Evolutionary conservation across 2,888 invertebrate genomes (phyloP).

Genomic region (Andrena haemorrhoa): DNA sequence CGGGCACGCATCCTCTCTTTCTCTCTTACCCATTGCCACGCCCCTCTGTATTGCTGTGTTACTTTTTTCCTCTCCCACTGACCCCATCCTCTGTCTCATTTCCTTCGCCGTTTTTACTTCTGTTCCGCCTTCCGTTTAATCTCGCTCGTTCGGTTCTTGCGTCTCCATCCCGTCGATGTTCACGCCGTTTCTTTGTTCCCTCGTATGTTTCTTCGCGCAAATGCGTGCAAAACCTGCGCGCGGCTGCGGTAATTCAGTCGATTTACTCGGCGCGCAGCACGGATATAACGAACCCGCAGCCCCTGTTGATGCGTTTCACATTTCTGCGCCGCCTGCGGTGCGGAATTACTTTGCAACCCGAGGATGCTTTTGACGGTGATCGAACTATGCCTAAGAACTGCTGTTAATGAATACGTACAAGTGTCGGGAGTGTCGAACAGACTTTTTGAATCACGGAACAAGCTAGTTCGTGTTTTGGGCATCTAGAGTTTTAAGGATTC

Average conservation of each 20-base stretch:
- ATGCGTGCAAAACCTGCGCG: constrained; percentile 31
- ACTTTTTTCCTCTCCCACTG: neutral
- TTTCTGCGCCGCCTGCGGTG: constrained; percentile 31
- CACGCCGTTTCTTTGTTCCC: neutral
- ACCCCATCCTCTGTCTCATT: neutral
- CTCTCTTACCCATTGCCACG: constrained; percentile 21
- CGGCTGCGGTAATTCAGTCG: constrained; percentile 25
- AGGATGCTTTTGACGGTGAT: neutral
- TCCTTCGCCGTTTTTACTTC: constrained; percentile 8
- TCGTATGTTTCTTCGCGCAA: neutral
- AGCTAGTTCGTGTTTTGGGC: no score
- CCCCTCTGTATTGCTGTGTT: neutral
- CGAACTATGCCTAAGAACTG: neutral
- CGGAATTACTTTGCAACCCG: constrained; percentile 24
- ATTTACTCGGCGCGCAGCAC: constrained; percentile 15
- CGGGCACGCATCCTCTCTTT: constrained; percentile 28
- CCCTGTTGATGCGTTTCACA: constrained; percentile 39
- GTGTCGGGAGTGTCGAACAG: no score
- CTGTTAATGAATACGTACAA: neutral
- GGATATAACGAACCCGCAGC: constrained; percentile 40
- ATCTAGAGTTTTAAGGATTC: no score
- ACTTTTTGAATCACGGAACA: no score
- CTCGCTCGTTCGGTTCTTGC: neutral
- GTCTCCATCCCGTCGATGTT: neutral
- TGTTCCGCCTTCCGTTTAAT: constrained; percentile 5